Evolutionary conservation across 2,797 vertebrate genomes (phyloP), one percentile per base, ranked within the genome.

Genomic region (Macropus fuliginosus): DNA sequence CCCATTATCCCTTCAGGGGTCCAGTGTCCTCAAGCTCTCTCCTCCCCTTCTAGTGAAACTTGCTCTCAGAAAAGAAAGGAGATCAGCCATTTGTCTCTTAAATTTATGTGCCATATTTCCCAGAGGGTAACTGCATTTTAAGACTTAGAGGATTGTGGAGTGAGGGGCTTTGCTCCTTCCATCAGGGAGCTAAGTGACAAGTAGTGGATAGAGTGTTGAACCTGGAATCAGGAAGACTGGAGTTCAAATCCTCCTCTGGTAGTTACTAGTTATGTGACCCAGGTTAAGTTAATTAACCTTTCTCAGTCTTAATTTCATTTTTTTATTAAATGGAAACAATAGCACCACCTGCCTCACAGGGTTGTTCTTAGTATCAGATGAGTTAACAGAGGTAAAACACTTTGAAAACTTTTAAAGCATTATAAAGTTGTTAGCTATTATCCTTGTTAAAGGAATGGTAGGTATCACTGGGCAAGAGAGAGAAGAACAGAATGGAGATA

Each of bases 391-490:
- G 18, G n/a, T 40, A 81, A 81, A 81, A 5, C 6, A 6, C 66
- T 46, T 46, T 46, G 66, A 18, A 81, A 81, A 40, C 18, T 21
- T 21, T 81, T 40, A 81, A 81, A 46, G 16, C n/a, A 40, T 81
- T 46, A 40, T 24, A 81, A 81, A 81, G 66, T 46, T 81, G 18
- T 2, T 46, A 81, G 66, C 40, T 81, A 90, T 92, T 93, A 90
- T 91, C 50, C 28, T 56, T 28, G 90, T 91, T 57, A 56, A 91
- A 89, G 56, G 81, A 90, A 94, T 95, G 59, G 21, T n/a, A 50
- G 91, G 40, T 46, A 55, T 91, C 93, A 90, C 2, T 89, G n/a
- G 52, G 54, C 24, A 55, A 56, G 91, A 56, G 31, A 2, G 8
- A 40, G 90, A 55, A 90, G 66, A 54, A 18, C 62, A 4, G n/a